Evolutionary conservation across 2,888 invertebrate genomes (phyloP), one percentile per base, ranked within the genome.

Genomic region (Torymus aiolomorphi): DNA sequence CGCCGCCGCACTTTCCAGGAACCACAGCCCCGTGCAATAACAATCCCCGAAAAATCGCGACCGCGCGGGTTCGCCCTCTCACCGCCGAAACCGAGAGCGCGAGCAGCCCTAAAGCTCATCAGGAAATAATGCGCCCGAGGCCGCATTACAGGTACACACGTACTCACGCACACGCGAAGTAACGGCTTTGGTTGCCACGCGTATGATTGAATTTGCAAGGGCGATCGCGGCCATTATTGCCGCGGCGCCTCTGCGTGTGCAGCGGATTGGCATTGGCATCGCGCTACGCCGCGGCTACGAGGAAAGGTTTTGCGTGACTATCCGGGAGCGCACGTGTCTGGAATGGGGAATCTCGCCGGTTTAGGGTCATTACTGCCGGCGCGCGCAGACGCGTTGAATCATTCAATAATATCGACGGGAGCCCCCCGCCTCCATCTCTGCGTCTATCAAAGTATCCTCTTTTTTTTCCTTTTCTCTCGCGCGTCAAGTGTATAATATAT

Each of bases 251-350:
- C 3, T 31, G 4, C 31, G 42, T 42, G 42, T 42, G 74, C 72
- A 83, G 77, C 74, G 57, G 79, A 82, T 82, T 82, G 81, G 79
- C 76, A 79, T 81, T 80, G 82, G 79, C 77, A 49, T 76, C 72
- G 81, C 5, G 42, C 42, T 42, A 42, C 42, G 8, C 8, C 1
- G 1, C 5, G 1, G 5, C 5, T 42, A 42, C 42, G 42, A 52
- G 72, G 54, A 81, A 81, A 80, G 78, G 78, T 78, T 79, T 84
- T 81, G 82, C 84, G 83, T 82, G 83, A 82, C 82, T 83, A 69
- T 69, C 77, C 73, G 62, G 57, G 63, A 57, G 51, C 20, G 31
- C 77, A 81, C 83, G 84, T 82, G 83, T 80, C 72, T 62, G 80
- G 82, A 82, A 81, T 83, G 63, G 54, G 10, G 24, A 57, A 75